Evolutionary conservation across 2,888 invertebrate genomes (phyloP), one percentile per base, ranked within the genome.

Genomic region (Crepidodera aurea): DNA sequence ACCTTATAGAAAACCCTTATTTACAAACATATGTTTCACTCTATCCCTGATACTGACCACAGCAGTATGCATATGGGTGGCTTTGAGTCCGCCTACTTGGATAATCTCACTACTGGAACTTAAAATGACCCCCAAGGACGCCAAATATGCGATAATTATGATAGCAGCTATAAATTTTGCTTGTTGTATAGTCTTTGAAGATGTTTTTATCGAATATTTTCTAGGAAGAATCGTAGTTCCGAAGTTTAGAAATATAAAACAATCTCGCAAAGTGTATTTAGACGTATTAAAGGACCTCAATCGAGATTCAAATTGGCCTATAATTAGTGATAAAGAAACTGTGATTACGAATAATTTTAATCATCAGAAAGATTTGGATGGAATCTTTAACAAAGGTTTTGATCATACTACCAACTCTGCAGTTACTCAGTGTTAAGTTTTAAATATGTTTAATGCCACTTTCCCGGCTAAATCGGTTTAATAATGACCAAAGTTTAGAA

Each of bases 1-100:
- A 55, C 90, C 90, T 0, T 89, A 88, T 72, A 79, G 90, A 39
- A 83, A 84, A 72, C 82, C 85, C 0, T 82, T 90, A 51, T 87
- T 85, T 69, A 86, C 86, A 1, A 90, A 90, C 74, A 76, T 82
- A 69, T 76, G 80, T 19, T 85, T 87, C 55, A 77, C 84, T 0
- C 61, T 77, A 1, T 82, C 84, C 8, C 76, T 88, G 22, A 29
- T 85, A 2, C 2, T 84, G 0, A 80, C 86, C 66, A 82, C 82
- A 0, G 66, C 77, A 0, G 69, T 86, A 42, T 87, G 87, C 44
- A 58, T 73, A 1, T 86, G 85, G 69, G 81, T 87, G 15, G 81
- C 83, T 0, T 54, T 85, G 12, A 77, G 79, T 51, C 85, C 87
- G 0, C 81, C 82, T 0, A 25, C 77, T 0, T 84, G 84, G 83